phyloP scores from a whole-genome alignment of 2,797 vertebrate species.

The Sebastes goodei region DNA sequence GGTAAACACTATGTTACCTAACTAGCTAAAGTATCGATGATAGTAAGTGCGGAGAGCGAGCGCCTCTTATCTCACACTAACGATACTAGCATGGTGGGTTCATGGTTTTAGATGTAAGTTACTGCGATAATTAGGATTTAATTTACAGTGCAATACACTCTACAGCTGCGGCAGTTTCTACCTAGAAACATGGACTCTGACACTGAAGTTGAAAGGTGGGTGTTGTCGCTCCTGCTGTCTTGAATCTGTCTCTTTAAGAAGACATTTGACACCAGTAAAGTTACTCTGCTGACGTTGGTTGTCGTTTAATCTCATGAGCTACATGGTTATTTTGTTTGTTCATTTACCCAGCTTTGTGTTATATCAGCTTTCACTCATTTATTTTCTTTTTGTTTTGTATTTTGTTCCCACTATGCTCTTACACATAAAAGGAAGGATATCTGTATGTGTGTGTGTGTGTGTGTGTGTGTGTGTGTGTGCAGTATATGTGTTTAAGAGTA shows the following conservation, averaged over 20 bases:
- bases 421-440: too few relatives aligned
- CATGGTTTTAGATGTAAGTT: not conserved
- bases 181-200: conserved; percentile 49
- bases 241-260: not conserved
- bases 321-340: not conserved
- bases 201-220: conserved; percentile 51
- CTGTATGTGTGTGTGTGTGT: too few relatives aligned
- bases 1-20: not conserved
- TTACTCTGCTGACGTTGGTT: not conserved
- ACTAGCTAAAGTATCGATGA: too few relatives aligned
- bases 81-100: too few relatives aligned
- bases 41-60: too few relatives aligned
- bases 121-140: not conserved
- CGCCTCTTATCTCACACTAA: not conserved
- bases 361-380: too few relatives aligned
- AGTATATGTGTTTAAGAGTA: too few relatives aligned
- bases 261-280: not conserved
- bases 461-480: too few relatives aligned
- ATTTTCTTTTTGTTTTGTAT: too few relatives aligned
- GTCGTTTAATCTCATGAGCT: not conserved
- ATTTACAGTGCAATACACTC: rapidly evolving
- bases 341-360: not conserved
- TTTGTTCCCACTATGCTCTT: too few relatives aligned
- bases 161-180: rapidly evolving
- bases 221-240: not conserved